Evolutionary conservation across 2,888 invertebrate species (phyloP), one percentile per base, ranked within the genome.

Genomic region (Pharmacophagus antenor): DNA sequence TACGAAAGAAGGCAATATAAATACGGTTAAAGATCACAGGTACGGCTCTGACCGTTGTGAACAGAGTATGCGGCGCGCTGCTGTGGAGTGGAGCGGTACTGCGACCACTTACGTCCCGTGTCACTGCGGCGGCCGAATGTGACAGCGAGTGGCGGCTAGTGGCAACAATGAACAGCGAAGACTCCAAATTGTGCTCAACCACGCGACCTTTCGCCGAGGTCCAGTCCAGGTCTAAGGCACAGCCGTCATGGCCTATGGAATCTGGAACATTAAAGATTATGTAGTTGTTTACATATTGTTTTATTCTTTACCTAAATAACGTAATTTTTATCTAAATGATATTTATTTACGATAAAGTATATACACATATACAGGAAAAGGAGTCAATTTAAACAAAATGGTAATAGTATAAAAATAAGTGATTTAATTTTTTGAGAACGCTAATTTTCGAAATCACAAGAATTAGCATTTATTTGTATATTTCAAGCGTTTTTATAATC

Each of bases 231-330:
- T 67, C 67, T 73, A 68, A 72, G 76, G 79, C 87, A 80, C 88
- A 78, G 89, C 87, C 89, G 91, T 91, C 91, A 92, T 84, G 91
- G 91, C 75, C 91, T 79, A 77, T 92, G 91, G 84, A 91, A 92
- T 80, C 91, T 92, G 77, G 44, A 37, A 54, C 46, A 31, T 64
- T 42, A 61, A 27, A 44, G n/a, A n/a, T n/a, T 3, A 15, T 37
- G n/a, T 15, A n/a, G n/a, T 37, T 4, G n/a, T 15, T 37, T 37
- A n/a, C 4, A 37, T 37, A 37, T n/a, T 2, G 37, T n/a, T n/a
- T 37, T 2, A 1, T n/a, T 10, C 15, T 31, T 31, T 15, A 31
- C 12, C 31, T 31, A 31, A 12, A 15, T n/a, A n/a, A n/a, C n/a
- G n/a, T n/a, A n/a, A n/a, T n/a, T n/a, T n/a, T n/a, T n/a, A n/a